Base-by-base conservation (phyloP, 35 echinoderm and acorn worm genomes). In the Diadema setosum region DNA sequence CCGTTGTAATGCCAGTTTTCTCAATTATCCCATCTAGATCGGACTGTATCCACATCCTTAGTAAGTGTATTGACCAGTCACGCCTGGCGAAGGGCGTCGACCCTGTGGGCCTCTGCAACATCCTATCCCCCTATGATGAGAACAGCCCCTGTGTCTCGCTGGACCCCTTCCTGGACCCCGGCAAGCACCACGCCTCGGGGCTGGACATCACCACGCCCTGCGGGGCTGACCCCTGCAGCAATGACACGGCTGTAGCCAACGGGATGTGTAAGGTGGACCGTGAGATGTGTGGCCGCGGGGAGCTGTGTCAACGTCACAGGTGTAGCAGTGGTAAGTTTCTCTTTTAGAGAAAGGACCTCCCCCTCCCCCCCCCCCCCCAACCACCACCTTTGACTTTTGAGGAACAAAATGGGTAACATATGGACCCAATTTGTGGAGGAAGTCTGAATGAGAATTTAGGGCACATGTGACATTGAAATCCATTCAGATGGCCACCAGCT, bases 11-110 rank as follows among this genome's bases (percentile, higher is more conserved):
- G n/a, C 7, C n/a, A 67, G 30, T 34, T 67, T 67, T 67, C 18
- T 11, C 1, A 32, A 8, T 16, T 16, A 55, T 32, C 63, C 5
- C 37, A 1, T 34, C 37, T 65, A 99, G 96, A 57, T 86, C 96
- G 20, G 96, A 99, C 57, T 99, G 96, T 55, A 88, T 99, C 18
- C 86, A 91, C 73, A 99, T 99, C 36, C 80, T 99, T 58, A 90
- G 69, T 55, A 39, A 90, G 48, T 99, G 96, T 42, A 94, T 99
- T n/a, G 90, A 94, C 70, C 48, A 86, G 15, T 44, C 89, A 6
- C 81, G 93, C 15, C 46, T 90, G 35, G 85, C 65, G 17, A 87
- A 94, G 63, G 92, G 89, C 20, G 45, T 89, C 5, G 91, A 88
- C 5, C 42, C 90, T 5, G 84, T 91, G 67, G 92, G 90, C 1